A percentile compares a stretch with the other conserved stretches of the same genome.
phyloP scores from a whole-genome alignment of 2,797 vertebrate species.

The Sebastes melanostomus region DNA sequence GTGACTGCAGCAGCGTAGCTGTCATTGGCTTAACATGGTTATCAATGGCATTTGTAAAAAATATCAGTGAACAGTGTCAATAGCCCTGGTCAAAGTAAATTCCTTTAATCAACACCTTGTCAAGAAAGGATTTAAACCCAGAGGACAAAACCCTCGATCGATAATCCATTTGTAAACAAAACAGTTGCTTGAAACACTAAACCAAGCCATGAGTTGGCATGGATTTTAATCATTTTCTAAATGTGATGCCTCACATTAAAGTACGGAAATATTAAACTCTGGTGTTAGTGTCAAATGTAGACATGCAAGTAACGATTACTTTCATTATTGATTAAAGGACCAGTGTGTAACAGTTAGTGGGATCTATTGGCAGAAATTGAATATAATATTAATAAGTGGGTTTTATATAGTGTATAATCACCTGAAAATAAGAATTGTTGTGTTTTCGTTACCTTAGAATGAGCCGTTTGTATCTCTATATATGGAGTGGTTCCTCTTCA shows the following conservation, averaged over 20 bases:
- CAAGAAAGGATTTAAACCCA: slow-evolving; percentile 12
- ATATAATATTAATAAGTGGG: too few species aligned
- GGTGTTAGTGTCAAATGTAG: neutral
- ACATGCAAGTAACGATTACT: neutral
- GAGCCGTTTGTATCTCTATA: too few species aligned
- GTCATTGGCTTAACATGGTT: slow-evolving; percentile 32
- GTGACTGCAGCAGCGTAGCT: slow-evolving; percentile 33
- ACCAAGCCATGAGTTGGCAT: neutral
- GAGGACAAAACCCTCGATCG: slow-evolving; percentile 1
- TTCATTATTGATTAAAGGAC: neutral
- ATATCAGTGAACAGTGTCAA: slow-evolving; percentile 27
- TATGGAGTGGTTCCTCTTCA: neutral
- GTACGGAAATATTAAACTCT: neutral
- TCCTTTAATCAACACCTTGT: slow-evolving; percentile 30
- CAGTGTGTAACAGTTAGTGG: too few species aligned
- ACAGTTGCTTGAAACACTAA: neutral
- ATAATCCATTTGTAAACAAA: slow-evolving; percentile 26
- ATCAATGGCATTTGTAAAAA: slow-evolving; percentile 24
- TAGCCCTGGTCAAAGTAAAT: slow-evolving; percentile 23
- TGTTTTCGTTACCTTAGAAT: too few species aligned
- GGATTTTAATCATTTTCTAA: neutral
- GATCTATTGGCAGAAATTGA: too few species aligned
- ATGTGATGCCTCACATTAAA: neutral
- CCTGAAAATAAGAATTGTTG: too few species aligned
- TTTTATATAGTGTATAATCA: too few species aligned